Percentiles rank a stretch among this genome's conserved stretches.
phyloP scores from a whole-genome alignment of 2,888 invertebrate species.

The Halocaridina rubra region DNA sequence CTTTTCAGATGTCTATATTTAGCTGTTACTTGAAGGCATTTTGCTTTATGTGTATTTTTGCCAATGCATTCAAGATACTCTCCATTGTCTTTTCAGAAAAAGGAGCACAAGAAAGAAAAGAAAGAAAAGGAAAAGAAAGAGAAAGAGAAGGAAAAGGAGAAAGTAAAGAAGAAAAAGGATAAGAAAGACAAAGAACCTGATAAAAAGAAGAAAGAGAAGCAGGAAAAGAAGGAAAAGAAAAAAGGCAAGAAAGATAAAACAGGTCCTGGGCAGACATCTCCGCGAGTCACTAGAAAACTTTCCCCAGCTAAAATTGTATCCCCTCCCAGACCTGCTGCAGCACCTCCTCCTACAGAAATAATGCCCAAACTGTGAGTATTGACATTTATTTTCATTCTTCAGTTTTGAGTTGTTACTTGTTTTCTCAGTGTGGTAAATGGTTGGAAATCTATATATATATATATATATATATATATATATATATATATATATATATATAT shows the following conservation, averaged over 20 bases:
- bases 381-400: not conserved
- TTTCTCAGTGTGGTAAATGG: too few relatives aligned
- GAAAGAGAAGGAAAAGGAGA: conserved; percentile 34
- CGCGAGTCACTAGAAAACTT: conserved; percentile 23
- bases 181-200: conserved; percentile 28
- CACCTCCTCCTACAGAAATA: not conserved
- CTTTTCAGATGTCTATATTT: too few relatives aligned
- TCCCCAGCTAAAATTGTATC: not conserved
- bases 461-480: too few relatives aligned
- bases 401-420: too few relatives aligned
- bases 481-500: too few relatives aligned
- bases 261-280: too few relatives aligned
- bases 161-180: conserved; percentile 48
- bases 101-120: conserved; percentile 46
- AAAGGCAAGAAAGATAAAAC: not conserved
- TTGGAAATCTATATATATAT: too few relatives aligned
- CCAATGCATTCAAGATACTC: too few relatives aligned
- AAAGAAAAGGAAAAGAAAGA: conserved; percentile 42
- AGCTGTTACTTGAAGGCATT: too few relatives aligned
- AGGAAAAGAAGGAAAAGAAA: conserved; percentile 29
- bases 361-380: conserved; percentile 47
- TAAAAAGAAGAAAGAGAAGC: conserved; percentile 36
- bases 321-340: not conserved
- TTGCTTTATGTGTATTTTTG: too few relatives aligned
- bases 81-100: conserved; percentile 42